phyloP scores from a whole-genome alignment of 1,140 invertebrate species.

The Monomorium pharaonis region DNA sequence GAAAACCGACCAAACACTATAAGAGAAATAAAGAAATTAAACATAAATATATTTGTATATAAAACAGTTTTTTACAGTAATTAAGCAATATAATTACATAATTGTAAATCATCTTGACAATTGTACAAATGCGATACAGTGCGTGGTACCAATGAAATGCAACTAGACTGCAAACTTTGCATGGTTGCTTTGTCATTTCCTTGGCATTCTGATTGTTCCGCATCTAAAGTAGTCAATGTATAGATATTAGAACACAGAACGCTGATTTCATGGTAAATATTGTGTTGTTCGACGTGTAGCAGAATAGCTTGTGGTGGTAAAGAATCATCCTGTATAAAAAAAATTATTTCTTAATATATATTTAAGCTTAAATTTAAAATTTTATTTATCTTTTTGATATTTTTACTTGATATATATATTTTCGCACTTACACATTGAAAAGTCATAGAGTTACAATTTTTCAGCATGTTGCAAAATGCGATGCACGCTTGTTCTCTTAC shows the following conservation, averaged over 20 bases:
- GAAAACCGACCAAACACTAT: slow-evolving; percentile 71
- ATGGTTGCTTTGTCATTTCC: slow-evolving; percentile 60
- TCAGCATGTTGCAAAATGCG: slow-evolving; percentile 78
- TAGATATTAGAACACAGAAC: slow-evolving; percentile 78
- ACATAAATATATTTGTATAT: slow-evolving; percentile 2
- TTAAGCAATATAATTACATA: slow-evolving; percentile 59
- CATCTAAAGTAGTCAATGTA: slow-evolving; percentile 72
- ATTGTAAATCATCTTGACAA: slow-evolving; percentile 75
- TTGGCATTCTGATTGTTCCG: slow-evolving; percentile 58
- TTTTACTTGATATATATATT: background rate
- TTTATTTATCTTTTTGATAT: background rate
- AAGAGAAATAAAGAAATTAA: background rate
- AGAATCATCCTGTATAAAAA: slow-evolving; percentile 73
- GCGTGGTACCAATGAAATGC: slow-evolving; percentile 71
- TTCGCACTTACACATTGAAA: slow-evolving; percentile 77
- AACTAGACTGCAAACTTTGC: slow-evolving; percentile 61
- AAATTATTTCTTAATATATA: background rate
- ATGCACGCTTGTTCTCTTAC: slow-evolving; percentile 82
- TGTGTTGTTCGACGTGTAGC: slow-evolving; percentile 77
- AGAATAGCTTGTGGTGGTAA: slow-evolving; percentile 76
- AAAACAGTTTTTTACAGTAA: slow-evolving; percentile 13
- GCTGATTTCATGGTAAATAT: slow-evolving; percentile 79
- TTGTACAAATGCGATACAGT: slow-evolving; percentile 78
- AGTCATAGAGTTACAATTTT: slow-evolving; percentile 72
- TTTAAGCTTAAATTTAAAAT: background rate